Evolutionary conservation across 1,140 invertebrate genomes (phyloP).

Genomic region (Pararge aegeria): DNA sequence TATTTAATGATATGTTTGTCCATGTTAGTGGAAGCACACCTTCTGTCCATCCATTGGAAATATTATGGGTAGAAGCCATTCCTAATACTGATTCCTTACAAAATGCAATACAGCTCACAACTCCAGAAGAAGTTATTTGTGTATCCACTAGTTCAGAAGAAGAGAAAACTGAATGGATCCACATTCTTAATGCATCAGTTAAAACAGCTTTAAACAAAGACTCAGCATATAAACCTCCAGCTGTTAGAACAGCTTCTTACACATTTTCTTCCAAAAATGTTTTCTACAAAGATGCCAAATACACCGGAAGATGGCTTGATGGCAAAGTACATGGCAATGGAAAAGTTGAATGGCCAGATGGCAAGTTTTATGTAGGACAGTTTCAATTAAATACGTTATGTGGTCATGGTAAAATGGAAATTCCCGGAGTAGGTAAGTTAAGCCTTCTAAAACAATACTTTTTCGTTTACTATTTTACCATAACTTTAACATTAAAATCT

Average conservation of each 20-base stretch:
- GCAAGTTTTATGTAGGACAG: conserved; percentile 88
- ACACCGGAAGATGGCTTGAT: conserved; percentile 87
- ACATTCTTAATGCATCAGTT: conserved; percentile 84
- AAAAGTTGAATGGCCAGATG: conserved; percentile 90
- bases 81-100: conserved; percentile 76
- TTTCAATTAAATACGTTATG: conserved; percentile 88
- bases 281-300: conserved; percentile 88
- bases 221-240: conserved; percentile 82
- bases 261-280: conserved; percentile 85
- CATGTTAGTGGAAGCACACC: conserved; percentile 84
- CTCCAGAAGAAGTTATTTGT: conserved; percentile 88
- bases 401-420: conserved; percentile 87
- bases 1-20: conserved; percentile 88
- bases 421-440: conserved; percentile 79
- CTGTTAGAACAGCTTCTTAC: conserved; percentile 85
- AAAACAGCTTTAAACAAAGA: conserved; percentile 80
- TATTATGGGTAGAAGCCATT: conserved; percentile 88
- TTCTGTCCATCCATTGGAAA: conserved; percentile 84
- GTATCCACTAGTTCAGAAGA: conserved; percentile 83
- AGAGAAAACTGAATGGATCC: conserved; percentile 90
- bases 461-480: background rate
- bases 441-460: background rate
- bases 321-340: conserved; percentile 91
- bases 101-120: conserved; percentile 85
- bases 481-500: background rate